Evolutionary conservation across 2,888 invertebrate genomes (phyloP).

Genomic region (Oscheius sp.): DNA sequence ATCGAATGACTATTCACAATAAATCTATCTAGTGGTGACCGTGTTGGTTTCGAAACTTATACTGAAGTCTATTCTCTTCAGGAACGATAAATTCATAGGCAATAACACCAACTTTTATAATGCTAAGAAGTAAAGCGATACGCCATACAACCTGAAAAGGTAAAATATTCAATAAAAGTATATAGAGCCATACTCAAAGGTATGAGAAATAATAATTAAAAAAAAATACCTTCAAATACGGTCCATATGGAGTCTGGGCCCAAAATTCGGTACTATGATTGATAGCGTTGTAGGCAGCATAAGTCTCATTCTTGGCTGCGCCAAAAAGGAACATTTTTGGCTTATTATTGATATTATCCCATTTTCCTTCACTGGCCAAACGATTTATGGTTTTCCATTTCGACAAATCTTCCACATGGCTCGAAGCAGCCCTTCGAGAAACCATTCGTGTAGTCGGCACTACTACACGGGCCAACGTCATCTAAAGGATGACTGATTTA

Average conservation of each 20-base stretch:
- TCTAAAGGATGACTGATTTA: background rate
- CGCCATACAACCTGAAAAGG: constrained; percentile 40
- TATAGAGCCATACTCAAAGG: too few relatives aligned
- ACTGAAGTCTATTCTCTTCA: constrained; percentile 59
- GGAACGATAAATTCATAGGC: constrained; percentile 58
- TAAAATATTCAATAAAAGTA: too few relatives aligned
- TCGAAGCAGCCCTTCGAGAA: background rate
- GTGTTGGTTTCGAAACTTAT: constrained; percentile 58
- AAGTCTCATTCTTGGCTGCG: constrained; percentile 49
- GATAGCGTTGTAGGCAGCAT: constrained; percentile 46
- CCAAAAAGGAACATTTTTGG: constrained; percentile 58
- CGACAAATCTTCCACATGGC: constrained; percentile 4
- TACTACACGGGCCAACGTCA: constrained; percentile 15
- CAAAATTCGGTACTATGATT: constrained; percentile 49
- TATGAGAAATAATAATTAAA: too few relatives aligned
- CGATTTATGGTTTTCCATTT: constrained; percentile 61
- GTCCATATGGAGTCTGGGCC: constrained; percentile 51
- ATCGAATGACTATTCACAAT: constrained; percentile 1
- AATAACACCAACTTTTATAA: constrained; percentile 49
- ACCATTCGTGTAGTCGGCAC: background rate
- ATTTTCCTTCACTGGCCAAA: constrained; percentile 61
- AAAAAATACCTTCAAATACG: constrained; percentile 41
- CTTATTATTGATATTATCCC: constrained; percentile 63
- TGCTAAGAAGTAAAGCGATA: constrained; percentile 45
- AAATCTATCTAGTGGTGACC: constrained; percentile 33